Percentiles rank a stretch among this genome's conserved stretches.
These are phyloP conservation scores for Cryptotermes secundus DNA, from an alignment of 1,140 invertebrate genomes.

Conservation along the genomic window DNA sequence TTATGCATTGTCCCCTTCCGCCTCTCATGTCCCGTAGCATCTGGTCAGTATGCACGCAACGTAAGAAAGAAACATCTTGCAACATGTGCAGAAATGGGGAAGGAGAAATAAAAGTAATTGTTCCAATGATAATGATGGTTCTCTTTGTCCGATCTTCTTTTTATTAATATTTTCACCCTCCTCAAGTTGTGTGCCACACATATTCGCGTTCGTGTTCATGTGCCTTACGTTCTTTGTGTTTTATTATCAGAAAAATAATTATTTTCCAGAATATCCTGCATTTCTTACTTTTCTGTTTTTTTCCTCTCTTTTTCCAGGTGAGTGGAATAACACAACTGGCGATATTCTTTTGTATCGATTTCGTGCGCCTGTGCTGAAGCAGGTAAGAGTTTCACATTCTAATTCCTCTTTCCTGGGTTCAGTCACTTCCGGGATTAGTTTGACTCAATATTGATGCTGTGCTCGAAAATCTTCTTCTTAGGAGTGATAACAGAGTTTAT, in stretches of 20 bases:
- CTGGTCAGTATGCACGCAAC: neutral
- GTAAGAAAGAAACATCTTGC: neutral
- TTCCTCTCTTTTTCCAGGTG: neutral
- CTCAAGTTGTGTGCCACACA: neutral
- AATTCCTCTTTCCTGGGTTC: no score
- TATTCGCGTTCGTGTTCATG: neutral
- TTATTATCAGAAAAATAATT: neutral
- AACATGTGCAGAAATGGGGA: neutral
- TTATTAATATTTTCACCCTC: neutral
- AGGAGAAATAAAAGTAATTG: no score
- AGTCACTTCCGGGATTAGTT: no score
- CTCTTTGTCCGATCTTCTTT: neutral
- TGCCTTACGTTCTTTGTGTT: neutral
- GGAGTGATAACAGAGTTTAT: no score
- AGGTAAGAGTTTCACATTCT: no score
- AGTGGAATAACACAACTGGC: neutral
- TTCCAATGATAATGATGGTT: slow-evolving; percentile 5
- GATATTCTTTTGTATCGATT: no score
- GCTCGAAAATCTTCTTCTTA: no score
- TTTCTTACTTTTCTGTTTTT: neutral
- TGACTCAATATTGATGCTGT: no score
- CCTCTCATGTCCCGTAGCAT: neutral
- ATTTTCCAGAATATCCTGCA: neutral
- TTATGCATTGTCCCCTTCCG: neutral
- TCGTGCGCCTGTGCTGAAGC: no score